Percentiles rank a stretch among this genome's conserved stretches.
Conservation (phyloP, 2,888 invertebrate species). For the Tachina lurida region DNA sequence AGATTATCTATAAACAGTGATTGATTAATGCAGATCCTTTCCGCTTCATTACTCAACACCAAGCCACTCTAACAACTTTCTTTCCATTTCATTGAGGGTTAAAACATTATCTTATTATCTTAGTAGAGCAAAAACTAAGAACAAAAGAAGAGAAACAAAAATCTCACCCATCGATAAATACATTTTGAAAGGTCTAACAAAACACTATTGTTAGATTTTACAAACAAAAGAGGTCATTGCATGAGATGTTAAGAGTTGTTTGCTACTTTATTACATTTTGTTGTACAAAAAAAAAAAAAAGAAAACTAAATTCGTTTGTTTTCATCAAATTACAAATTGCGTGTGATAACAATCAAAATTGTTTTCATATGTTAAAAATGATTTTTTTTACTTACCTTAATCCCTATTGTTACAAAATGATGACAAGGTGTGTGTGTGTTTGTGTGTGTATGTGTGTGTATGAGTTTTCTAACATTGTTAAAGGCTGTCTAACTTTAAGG, state of each 20-base stretch:
- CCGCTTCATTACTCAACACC: too few relatives aligned
- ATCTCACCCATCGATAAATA: conserved; percentile 40
- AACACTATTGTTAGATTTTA: conserved; percentile 68
- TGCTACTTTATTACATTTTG: conserved; percentile 27
- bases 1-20: too few relatives aligned
- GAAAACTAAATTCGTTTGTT: conserved; percentile 79
- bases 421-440: conserved; percentile 41
- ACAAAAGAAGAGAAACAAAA: conserved; percentile 11
- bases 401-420: conserved; percentile 49
- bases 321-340: conserved; percentile 82
- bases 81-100: neutral
- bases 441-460: neutral
- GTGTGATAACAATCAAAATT: conserved; percentile 79
- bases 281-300: conserved; percentile 73
- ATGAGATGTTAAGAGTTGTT: conserved; percentile 20
- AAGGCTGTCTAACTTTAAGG: conserved; percentile 11
- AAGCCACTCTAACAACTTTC: too few relatives aligned
- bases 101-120: neutral
- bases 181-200: conserved; percentile 38
- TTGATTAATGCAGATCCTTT: too few relatives aligned
- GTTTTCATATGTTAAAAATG: conserved; percentile 35
- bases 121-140: neutral
- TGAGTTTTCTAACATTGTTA: conserved; percentile 4
- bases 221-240: conserved; percentile 21
- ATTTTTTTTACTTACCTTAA: conserved; percentile 37